These are phyloP conservation scores for Mus minutoides DNA, from an alignment of 2,797 vertebrate species.

Conservation along the genomic window DNA sequence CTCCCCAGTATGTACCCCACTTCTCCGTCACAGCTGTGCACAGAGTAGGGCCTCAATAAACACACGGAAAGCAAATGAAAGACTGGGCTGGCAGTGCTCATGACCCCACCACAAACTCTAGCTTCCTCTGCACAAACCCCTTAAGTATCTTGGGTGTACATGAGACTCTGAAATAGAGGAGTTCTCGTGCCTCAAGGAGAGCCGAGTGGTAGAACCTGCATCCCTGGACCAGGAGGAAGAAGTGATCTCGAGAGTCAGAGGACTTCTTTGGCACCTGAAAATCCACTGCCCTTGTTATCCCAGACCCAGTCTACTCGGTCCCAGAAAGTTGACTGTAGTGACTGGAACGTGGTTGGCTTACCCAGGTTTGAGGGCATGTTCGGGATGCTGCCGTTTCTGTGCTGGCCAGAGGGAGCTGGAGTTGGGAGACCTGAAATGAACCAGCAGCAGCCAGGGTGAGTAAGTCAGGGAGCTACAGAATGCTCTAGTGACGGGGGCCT, in stretches of 20 bases:
- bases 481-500: neutral
- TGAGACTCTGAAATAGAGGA: neutral
- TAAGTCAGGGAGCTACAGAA: neutral
- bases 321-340: neutral
- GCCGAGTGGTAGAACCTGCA: neutral
- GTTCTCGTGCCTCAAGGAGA: neutral
- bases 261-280: neutral
- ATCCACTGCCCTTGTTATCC: neutral
- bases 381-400: neutral
- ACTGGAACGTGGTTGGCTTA: neutral
- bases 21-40: neutral
- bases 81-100: neutral
- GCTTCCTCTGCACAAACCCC: neutral
- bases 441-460: neutral
- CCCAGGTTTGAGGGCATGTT: neutral
- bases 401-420: neutral
- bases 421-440: slow-evolving; percentile 56
- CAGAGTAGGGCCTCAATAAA: neutral
- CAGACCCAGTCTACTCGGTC: neutral
- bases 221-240: neutral
- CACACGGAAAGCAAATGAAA: neutral
- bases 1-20: neutral
- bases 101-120: neutral
- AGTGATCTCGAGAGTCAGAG: neutral
- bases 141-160: neutral